Base-by-base conservation (phyloP, 2,113 vertebrate species). In the Oophaga pumilio region DNA sequence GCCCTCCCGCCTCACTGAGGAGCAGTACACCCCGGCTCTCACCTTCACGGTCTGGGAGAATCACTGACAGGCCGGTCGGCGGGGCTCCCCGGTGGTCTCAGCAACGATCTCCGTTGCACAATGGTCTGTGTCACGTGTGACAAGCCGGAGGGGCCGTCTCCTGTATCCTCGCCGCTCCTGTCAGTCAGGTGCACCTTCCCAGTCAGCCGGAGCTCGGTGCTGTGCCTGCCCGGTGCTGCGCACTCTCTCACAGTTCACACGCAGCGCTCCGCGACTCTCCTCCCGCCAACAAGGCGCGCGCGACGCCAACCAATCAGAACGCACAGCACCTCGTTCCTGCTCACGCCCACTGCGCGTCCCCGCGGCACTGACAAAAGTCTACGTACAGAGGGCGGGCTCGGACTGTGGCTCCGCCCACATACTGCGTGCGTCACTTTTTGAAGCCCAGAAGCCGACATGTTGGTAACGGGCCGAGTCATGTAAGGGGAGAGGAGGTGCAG, bases 281-380 rank as follows among this genome's bases (percentile, higher is more conserved):
- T 79, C 74, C 85, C 85, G 85, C 85, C 85, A 68, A 56, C 59
- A 52, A 24, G 9, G 85, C 76, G 85, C 76, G 76, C 85, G 17
- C 28, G 6, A 2, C 59, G 0, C 33, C 12, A 8, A 6, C 84
- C 84, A 85, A 85, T 85, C 52, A 52, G 24, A 5, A 26, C 18
- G 56, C 17, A 28, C 9, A 5, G 20, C 11, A 0, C 26, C n/a
- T 49, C 77, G 56, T 33, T 15, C 18, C 77, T 28, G 7, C 2
- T 56, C 77, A 57, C 53, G 77, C 77, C 57, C 56, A 9, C 56
- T 43, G 68, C 83, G n/a, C 85, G n/a, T 22, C 15, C 76, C 60
- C 60, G 85, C 74, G 1, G 43, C 81, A 8, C 60, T 26, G 81
- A 52, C 76, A 60, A 60, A 33, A 18, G 73, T n/a, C 11, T 77